These are phyloP conservation scores for Cladorhizidae sp. DNA, from an alignment of 37 sponge, comb jelly and placozoan species.

Conservation along the genomic window DNA sequence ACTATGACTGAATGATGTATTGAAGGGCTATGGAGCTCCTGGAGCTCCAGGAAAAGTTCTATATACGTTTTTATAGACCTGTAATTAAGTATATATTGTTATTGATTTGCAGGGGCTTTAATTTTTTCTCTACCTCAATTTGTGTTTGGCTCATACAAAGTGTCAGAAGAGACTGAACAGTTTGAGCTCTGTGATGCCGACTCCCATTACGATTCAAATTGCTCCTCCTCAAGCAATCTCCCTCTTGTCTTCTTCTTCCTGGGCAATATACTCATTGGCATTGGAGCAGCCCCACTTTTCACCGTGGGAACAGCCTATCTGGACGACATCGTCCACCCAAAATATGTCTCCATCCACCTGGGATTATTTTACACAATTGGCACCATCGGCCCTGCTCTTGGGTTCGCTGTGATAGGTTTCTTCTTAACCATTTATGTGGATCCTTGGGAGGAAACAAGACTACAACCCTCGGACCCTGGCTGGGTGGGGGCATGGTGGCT, in stretches of 20 bases:
- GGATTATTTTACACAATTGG: conserved; percentile 51
- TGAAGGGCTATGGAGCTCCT: no score
- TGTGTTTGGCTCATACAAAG: conserved; percentile 49
- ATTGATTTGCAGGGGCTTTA: conserved; percentile 25
- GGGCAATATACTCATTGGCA: conserved; percentile 71
- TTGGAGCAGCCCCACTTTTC: conserved; percentile 80
- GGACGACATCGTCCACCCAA: conserved; percentile 79
- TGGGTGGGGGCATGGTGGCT: conserved; percentile 95
- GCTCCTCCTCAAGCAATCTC: background rate
- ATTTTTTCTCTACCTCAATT: conserved; percentile 83
- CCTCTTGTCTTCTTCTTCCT: conserved; percentile 72
- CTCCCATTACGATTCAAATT: conserved; percentile 1
- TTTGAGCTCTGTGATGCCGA: conserved; percentile 47
- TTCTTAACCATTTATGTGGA: conserved; percentile 79
- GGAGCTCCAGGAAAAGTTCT: no score
- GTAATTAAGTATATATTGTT: background rate
- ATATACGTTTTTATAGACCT: background rate
- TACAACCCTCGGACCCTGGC: conserved; percentile 57
- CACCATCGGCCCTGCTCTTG: conserved; percentile 74
- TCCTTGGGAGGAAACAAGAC: conserved; percentile 48
- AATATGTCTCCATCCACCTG: conserved; percentile 62
- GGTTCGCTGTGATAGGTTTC: conserved; percentile 68
- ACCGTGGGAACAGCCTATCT: conserved; percentile 73
- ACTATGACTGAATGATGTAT: no score
- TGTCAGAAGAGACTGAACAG: background rate